Conservation (phyloP, 1,140 invertebrate genomes). For the Solen grandis region DNA sequence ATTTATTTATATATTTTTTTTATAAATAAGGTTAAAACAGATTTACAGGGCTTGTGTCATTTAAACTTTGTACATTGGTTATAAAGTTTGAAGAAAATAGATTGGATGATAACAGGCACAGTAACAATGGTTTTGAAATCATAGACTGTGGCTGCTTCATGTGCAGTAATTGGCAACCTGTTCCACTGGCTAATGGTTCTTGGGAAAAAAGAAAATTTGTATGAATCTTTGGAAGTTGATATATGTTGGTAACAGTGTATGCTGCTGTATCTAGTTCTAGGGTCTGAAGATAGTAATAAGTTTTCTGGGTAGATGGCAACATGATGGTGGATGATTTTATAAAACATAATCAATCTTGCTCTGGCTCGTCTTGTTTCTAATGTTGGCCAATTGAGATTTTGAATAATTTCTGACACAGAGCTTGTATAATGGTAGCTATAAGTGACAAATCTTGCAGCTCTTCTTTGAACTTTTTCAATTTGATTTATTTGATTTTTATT, state of each 20-base stretch:
- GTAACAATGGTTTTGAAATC: background rate
- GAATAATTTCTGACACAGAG: background rate
- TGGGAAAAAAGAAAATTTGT: background rate
- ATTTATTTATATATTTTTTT: too few relatives aligned
- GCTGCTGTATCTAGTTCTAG: background rate
- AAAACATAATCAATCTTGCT: constrained; percentile 15
- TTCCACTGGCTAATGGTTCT: background rate
- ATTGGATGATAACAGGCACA: background rate
- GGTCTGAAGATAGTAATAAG: background rate
- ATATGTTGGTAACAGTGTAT: background rate
- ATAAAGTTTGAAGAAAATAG: background rate
- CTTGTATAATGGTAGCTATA: constrained; percentile 4
- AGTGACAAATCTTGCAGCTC: constrained; percentile 3
- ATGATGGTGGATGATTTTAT: constrained; percentile 13
- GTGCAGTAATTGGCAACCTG: background rate
- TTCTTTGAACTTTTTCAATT: background rate
- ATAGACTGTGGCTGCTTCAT: too few relatives aligned
- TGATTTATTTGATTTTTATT: constrained; percentile 1
- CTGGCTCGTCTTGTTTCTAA: background rate
- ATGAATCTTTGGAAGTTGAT: background rate
- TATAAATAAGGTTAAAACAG: too few relatives aligned
- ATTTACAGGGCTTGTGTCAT: too few relatives aligned
- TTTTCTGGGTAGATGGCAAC: constrained; percentile 16
- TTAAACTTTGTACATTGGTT: too few relatives aligned
- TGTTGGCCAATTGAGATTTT: background rate